These are phyloP conservation scores for Falco naumanni DNA, from an alignment of 2,797 vertebrate species.

Conservation along the genomic window DNA sequence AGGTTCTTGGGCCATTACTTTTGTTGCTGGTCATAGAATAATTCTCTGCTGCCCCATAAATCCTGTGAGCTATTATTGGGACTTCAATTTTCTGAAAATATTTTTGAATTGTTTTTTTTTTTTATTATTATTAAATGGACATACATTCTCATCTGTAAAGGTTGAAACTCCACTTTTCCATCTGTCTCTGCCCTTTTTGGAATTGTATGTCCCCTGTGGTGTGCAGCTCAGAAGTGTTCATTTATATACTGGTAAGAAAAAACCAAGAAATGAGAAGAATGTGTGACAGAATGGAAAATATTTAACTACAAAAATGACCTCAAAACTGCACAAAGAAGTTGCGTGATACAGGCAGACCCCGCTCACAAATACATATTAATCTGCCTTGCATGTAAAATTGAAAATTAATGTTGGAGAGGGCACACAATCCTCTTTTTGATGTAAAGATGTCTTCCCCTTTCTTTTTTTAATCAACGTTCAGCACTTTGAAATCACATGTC, in stretches of 20 bases:
- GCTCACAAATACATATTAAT: conserved; percentile 71
- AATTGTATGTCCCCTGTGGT: conserved; percentile 67
- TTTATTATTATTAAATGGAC: conserved; percentile 42
- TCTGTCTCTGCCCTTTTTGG: conserved; percentile 69
- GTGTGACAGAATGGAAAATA: conserved; percentile 58
- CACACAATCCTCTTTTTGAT: conserved; percentile 14
- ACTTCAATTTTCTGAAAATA: conserved; percentile 64
- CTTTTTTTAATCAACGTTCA: conserved; percentile 48
- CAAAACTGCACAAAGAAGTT: conserved; percentile 68
- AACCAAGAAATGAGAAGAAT: conserved; percentile 21
- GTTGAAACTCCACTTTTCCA: conserved; percentile 67
- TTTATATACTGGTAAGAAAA: conserved; percentile 34
- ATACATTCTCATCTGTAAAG: conserved; percentile 67
- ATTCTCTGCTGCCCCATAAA: not conserved
- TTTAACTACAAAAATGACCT: conserved; percentile 61
- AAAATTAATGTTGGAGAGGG: conserved; percentile 62
- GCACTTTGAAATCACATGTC: conserved; percentile 22
- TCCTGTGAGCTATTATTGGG: not conserved
- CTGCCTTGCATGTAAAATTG: conserved; percentile 46
- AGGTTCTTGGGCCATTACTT: conserved; percentile 42
- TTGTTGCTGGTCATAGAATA: conserved; percentile 10
- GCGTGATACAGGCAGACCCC: not conserved
- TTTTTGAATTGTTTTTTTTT: conserved; percentile 45
- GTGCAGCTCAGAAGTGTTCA: conserved; percentile 56
- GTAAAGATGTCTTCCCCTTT: conserved; percentile 30